Evolutionary conservation across 2,113 vertebrate species (phyloP).

Genomic region (Plecturocebus donacophilus): DNA sequence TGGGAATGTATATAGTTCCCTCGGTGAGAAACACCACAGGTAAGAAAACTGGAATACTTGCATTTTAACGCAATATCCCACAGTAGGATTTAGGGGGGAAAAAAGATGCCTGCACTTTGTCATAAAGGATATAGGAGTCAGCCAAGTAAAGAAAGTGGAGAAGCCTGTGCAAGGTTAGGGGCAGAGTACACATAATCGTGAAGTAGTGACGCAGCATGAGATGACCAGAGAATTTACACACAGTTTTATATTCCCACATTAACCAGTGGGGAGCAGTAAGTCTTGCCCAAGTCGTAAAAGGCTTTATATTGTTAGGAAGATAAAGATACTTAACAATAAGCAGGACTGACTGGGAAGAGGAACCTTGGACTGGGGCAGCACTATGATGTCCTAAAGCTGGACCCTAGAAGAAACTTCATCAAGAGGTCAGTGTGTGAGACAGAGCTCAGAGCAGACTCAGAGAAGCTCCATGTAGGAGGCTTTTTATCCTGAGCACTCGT

Average conservation of each 20-base stretch:
- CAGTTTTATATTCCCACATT: neutral
- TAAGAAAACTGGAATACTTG: neutral
- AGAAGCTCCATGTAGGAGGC: neutral
- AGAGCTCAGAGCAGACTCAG: neutral
- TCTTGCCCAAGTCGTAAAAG: neutral
- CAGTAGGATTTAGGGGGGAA: neutral
- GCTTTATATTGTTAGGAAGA: neutral
- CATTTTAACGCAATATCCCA: neutral
- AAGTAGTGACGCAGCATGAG: neutral
- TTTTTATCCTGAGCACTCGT: neutral
- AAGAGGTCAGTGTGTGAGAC: neutral
- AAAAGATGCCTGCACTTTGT: neutral
- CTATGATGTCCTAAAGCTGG: neutral
- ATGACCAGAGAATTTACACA: neutral
- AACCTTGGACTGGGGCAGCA: neutral
- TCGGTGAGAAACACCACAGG: neutral
- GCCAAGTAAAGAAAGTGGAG: neutral
- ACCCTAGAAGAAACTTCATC: neutral
- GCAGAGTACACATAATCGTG: neutral
- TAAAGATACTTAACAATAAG: neutral
- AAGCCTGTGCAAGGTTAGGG: neutral
- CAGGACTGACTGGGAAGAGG: neutral
- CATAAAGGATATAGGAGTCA: neutral
- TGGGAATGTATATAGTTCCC: neutral
- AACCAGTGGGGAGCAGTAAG: neutral